These are phyloP conservation scores for Cossypha niveicapilla DNA, from an alignment of 2,797 vertebrate genomes.

Conservation along the genomic window DNA sequence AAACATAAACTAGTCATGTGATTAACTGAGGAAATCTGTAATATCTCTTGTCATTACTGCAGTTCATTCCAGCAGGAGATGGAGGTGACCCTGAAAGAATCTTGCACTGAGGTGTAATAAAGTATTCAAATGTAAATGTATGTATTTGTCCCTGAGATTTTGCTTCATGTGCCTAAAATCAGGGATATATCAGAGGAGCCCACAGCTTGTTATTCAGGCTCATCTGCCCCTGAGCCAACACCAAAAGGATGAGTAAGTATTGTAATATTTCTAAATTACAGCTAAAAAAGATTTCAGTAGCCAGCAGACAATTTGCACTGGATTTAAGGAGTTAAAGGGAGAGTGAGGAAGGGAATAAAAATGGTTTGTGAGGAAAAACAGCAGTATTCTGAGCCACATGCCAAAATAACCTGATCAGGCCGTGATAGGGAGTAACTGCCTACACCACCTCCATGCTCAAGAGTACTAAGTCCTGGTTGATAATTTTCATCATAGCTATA, in stretches of 20 bases:
- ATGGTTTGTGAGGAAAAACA: neutral
- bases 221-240: neutral
- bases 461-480: neutral
- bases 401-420: neutral
- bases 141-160: neutral
- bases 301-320: neutral
- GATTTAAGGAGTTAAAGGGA: neutral
- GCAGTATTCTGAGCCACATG: neutral
- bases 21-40: neutral
- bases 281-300: neutral
- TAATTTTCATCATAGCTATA: neutral
- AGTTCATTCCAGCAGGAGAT: neutral
- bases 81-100: neutral
- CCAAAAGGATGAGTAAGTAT: neutral
- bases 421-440: neutral
- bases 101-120: neutral
- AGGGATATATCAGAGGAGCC: neutral
- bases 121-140: neutral
- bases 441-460: neutral
- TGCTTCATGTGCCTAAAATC: neutral
- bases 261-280: neutral
- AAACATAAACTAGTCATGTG: slow-evolving; percentile 6
- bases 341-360: neutral
- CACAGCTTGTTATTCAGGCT: neutral
- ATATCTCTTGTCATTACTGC: neutral